A percentile compares a stretch with the other conserved stretches of the same genome.
Evolutionary conservation across 2,888 invertebrate genomes (phyloP).

Genomic region (Portevinia maculata): DNA sequence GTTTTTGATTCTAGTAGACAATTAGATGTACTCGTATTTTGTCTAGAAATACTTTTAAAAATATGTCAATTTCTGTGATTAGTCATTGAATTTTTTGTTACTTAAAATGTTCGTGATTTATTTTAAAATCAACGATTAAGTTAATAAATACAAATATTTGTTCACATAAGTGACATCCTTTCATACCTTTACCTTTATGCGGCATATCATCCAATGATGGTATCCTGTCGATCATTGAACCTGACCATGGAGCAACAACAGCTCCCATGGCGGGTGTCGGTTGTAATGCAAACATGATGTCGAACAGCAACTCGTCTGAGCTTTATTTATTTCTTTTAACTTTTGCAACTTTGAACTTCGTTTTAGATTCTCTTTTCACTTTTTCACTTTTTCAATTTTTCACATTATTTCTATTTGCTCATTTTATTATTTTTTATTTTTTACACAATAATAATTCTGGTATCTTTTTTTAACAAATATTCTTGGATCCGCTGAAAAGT

Average conservation of each 20-base stretch:
- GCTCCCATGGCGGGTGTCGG: slow-evolving; percentile 91
- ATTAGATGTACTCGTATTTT: too few species aligned
- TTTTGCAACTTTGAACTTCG: background rate
- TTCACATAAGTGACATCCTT: background rate
- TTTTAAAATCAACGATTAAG: too few species aligned
- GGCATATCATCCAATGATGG: slow-evolving; percentile 90
- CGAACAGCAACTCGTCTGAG: slow-evolving; percentile 1
- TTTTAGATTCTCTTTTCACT: slow-evolving; percentile 23
- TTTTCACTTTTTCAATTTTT: slow-evolving; percentile 24
- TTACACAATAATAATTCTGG: slow-evolving; percentile 2
- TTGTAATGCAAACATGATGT: slow-evolving; percentile 86
- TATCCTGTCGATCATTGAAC: slow-evolving; percentile 89
- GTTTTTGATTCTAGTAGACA: too few species aligned
- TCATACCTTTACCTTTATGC: slow-evolving; percentile 89
- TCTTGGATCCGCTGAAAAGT: slow-evolving; percentile 7
- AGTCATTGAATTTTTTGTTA: too few species aligned
- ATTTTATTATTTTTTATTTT: slow-evolving; percentile 14
- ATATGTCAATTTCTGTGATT: too few species aligned
- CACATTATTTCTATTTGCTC: background rate
- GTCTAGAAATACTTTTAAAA: too few species aligned
- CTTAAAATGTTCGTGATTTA: too few species aligned
- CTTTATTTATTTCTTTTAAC: slow-evolving; percentile 10
- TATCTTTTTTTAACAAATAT: background rate
- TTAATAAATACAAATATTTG: too few species aligned
- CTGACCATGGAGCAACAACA: slow-evolving; percentile 92